These are phyloP conservation scores for Lepus oiostolus DNA, from an alignment of 2,797 vertebrate genomes.

Conservation along the genomic window DNA sequence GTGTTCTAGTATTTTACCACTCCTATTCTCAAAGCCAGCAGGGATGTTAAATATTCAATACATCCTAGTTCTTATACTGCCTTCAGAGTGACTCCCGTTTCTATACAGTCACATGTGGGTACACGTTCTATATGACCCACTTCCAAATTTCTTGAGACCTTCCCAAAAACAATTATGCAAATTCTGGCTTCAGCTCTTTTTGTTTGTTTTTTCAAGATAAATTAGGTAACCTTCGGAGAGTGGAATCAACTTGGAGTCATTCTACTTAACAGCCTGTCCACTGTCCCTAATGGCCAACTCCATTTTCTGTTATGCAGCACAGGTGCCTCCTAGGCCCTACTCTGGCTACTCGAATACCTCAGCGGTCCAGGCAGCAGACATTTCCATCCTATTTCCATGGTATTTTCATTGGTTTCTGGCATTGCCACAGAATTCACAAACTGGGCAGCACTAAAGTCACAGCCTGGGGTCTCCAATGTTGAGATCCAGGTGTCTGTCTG, in stretches of 20 bases:
- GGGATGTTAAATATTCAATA: constrained; percentile 35
- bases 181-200: constrained; percentile 30
- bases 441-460: background rate
- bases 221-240: background rate
- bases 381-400: background rate
- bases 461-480: background rate
- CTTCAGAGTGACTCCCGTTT: constrained; percentile 15
- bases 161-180: constrained; percentile 25
- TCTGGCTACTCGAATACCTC: background rate
- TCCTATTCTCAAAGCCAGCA: constrained; percentile 38
- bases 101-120: background rate
- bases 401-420: background rate
- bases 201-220: constrained; percentile 51
- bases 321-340: background rate
- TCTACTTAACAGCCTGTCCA: background rate
- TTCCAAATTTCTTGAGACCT: constrained; percentile 13
- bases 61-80: background rate
- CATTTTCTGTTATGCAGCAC: background rate
- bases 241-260: constrained; percentile 27
- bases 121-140: background rate
- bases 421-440: background rate
- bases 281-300: background rate
- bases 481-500: background rate
- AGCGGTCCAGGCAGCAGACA: background rate
- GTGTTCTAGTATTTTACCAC: background rate